These are phyloP conservation scores for Callaeas wilsoni DNA, from an alignment of 2,113 vertebrate genomes.

Conservation along the genomic window DNA sequence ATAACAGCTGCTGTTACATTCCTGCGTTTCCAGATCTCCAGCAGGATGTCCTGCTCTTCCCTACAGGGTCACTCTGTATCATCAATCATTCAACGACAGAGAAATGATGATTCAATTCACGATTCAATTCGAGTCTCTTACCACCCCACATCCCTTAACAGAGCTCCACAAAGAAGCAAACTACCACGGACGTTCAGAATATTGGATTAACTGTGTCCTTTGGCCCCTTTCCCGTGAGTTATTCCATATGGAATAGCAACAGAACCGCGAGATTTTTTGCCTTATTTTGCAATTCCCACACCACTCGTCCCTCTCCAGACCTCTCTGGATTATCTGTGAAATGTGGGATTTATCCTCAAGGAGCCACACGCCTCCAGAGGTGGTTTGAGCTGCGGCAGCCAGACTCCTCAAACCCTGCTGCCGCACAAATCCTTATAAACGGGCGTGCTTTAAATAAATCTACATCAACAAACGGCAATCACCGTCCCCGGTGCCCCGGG, in stretches of 20 bases:
- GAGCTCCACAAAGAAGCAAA: neutral
- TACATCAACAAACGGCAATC: fast-evolving
- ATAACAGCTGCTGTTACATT: fast-evolving
- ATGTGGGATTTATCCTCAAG: fast-evolving
- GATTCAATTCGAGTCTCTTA: neutral
- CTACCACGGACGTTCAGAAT: neutral
- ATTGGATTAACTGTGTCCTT: neutral
- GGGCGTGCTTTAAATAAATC: fast-evolving
- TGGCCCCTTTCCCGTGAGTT: neutral
- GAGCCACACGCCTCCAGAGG: fast-evolving
- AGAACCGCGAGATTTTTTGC: fast-evolving
- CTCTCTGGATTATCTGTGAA: neutral
- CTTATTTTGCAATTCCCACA: neutral
- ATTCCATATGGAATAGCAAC: fast-evolving
- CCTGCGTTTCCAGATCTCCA: neutral
- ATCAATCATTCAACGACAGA: fast-evolving
- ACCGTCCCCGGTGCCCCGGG: neutral
- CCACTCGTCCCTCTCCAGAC: neutral
- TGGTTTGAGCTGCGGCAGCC: fast-evolving
- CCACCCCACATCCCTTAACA: neutral
- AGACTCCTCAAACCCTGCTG: neutral
- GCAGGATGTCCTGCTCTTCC: neutral
- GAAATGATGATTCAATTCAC: neutral
- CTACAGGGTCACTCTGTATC: fast-evolving
- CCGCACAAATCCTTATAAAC: fast-evolving